Evolutionary conservation across 2,888 invertebrate species (phyloP), one percentile per base, ranked within the genome.

Genomic region (Cremastinae sp.): DNA sequence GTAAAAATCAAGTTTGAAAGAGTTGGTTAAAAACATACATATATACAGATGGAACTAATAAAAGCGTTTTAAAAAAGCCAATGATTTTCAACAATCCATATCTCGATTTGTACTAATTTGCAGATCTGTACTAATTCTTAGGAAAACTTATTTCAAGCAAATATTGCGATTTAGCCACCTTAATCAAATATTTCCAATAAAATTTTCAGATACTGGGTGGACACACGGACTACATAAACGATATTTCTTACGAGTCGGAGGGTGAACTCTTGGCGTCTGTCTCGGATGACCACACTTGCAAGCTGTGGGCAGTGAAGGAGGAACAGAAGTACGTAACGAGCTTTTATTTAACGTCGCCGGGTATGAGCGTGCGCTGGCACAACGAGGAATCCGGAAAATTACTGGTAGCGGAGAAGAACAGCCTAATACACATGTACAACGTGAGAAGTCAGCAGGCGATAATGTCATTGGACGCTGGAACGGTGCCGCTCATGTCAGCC

Each of bases 261-360:
- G 94, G 94, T 22, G 92, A 92, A 70, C 91, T 92, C 80, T 86
- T 96, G 62, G 95, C 94, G 12, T 95, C 95, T n/a, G 93, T 93
- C 0, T 93, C 95, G 80, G 95, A 96, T 89, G 95, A 96, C 87
- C 93, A 93, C 79, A 93, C 94, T 0, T 95, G 94, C 83, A 92
- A 93, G 83, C 90, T 96, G 28, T 95, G 95, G 95, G 89, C 90
- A 34, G 86, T 91, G 2, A 90, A 90, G 69, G 90, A 91, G 7
- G 90, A 91, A 43, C 91, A 90, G 74, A 91, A 91, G 79, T 91
- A 92, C 81, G 87, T 92, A 20, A 90, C 92, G 3, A 92, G 92
- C 41, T 93, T 95, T 83, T 91, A 92, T 74, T 90, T 95, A 16
- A 92, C 92, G 20, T 94, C 94, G 10, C 93, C 95, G 49, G 94